Percentiles rank a stretch among this genome's conserved stretches.
Conservation (phyloP, 2,797 vertebrate genomes). For the Margarornis squamiger region DNA sequence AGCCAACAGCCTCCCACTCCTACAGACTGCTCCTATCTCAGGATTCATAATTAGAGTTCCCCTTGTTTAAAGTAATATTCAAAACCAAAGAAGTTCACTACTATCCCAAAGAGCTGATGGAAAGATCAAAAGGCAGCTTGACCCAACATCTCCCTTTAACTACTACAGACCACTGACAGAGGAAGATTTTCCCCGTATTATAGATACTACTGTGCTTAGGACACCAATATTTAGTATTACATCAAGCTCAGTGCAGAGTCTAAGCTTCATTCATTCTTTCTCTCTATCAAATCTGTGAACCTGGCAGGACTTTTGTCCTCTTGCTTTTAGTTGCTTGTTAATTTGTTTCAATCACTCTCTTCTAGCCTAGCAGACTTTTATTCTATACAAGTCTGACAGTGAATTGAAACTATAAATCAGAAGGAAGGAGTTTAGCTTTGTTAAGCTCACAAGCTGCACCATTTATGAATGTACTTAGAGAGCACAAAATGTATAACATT, state of each 20-base stretch:
- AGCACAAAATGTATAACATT: neutral
- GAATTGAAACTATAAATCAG: conserved; percentile 16
- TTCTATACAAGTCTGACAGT: neutral
- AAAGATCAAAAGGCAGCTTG: neutral
- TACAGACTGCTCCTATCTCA: neutral
- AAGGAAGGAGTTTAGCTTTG: neutral
- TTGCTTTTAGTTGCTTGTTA: neutral
- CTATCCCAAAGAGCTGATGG: neutral
- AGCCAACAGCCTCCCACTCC: neutral
- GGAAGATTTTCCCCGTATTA: neutral
- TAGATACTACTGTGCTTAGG: neutral
- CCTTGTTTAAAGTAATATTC: neutral
- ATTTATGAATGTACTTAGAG: neutral
- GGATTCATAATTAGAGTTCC: neutral
- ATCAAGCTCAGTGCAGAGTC: neutral
- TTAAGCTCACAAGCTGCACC: neutral
- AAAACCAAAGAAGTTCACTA: neutral
- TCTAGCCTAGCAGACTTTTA: neutral
- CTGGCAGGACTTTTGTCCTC: neutral
- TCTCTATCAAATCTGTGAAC: neutral
- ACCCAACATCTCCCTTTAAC: neutral
- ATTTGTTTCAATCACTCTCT: neutral
- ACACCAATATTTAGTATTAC: neutral
- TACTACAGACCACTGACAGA: neutral
- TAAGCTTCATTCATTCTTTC: neutral